These are phyloP conservation scores for Ganaspis sp. DNA, from an alignment of 1,140 invertebrate genomes.

Conservation along the genomic window DNA sequence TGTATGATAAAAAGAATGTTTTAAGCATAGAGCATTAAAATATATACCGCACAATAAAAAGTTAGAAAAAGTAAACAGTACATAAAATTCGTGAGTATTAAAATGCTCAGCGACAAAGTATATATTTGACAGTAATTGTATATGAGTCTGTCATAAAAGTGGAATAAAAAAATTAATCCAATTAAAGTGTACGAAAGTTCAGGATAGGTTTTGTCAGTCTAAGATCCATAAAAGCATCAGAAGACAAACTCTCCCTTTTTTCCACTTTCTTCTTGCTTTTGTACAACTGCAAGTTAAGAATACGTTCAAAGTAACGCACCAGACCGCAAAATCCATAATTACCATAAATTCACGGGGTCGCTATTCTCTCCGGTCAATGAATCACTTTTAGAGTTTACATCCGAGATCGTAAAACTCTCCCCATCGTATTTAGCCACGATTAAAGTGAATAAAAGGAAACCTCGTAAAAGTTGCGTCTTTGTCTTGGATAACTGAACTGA, in stretches of 20 bases:
- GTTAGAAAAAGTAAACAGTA: too few relatives aligned
- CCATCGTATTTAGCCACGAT: conserved; percentile 27
- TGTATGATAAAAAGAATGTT: too few relatives aligned
- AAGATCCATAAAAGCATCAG: not conserved
- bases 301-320: conserved; percentile 24
- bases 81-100: too few relatives aligned
- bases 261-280: conserved; percentile 23
- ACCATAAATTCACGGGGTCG: conserved; percentile 29
- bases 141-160: not conserved
- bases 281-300: conserved; percentile 21
- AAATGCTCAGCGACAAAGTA: not conserved
- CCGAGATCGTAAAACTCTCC: conserved; percentile 31
- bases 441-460: conserved; percentile 30
- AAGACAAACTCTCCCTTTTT: conserved; percentile 9
- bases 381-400: conserved; percentile 31
- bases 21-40: too few relatives aligned
- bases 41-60: too few relatives aligned
- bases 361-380: conserved; percentile 30
- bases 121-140: not conserved
- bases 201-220: not conserved
- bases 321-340: conserved; percentile 29
- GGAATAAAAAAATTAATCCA: conserved; percentile 5
- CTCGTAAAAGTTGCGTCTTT: conserved; percentile 26
- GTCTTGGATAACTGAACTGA: conserved; percentile 23
- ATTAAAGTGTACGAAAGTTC: not conserved